Evolutionary conservation across 2,888 invertebrate genomes (phyloP).

Genomic region (Apamea crenata): DNA sequence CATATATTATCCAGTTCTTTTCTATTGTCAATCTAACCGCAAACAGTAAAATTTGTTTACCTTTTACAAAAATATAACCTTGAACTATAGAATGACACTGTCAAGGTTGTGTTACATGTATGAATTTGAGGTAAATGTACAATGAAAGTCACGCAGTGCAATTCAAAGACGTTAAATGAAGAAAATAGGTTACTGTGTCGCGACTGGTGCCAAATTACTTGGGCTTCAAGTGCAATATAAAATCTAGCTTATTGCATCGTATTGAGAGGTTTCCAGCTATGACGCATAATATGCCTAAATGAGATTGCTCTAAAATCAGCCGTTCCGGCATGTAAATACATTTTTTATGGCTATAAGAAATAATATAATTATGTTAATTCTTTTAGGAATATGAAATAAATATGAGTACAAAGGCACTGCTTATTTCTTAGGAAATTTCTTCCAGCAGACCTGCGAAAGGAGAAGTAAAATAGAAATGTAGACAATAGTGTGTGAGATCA

Average conservation of each 20-base stretch:
- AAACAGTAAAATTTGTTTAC: background rate
- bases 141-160: slow-evolving; percentile 24
- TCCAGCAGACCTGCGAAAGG: too few relatives aligned
- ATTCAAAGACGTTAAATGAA: slow-evolving; percentile 25
- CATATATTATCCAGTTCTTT: slow-evolving; percentile 3
- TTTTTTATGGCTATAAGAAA: background rate
- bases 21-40: background rate
- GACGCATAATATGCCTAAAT: background rate
- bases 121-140: slow-evolving; percentile 1
- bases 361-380: background rate
- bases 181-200: slow-evolving; percentile 57
- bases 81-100: slow-evolving; percentile 20
- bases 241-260: slow-evolving; percentile 9
- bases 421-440: too few relatives aligned
- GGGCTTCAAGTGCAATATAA: slow-evolving; percentile 29
- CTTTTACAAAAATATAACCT: slow-evolving; percentile 8
- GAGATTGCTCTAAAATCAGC: background rate
- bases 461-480: too few relatives aligned
- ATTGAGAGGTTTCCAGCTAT: slow-evolving; percentile 2
- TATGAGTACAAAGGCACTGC: too few relatives aligned
- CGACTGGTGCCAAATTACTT: slow-evolving; percentile 41
- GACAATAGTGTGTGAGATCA: too few relatives aligned
- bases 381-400: background rate
- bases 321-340: too few relatives aligned
- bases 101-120: slow-evolving; percentile 24